Evolutionary conservation across 2,113 vertebrate species (phyloP).

Genomic region (Cephalopholis sonnerati): DNA sequence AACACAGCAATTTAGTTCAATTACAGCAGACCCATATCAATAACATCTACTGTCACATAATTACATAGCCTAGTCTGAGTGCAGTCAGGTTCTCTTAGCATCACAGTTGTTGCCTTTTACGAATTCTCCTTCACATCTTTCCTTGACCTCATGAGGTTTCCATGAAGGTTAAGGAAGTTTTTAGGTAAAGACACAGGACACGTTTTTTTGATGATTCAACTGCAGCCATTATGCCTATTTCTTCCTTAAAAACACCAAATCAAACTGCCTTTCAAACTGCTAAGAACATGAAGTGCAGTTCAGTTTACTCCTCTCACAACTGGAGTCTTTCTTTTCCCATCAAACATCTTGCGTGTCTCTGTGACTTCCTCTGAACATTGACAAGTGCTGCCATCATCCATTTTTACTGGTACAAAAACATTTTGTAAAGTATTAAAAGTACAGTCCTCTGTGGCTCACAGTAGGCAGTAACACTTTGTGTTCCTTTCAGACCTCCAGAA

Average conservation of each 20-base stretch:
- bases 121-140: no score
- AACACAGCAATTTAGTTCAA: no score
- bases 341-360: background rate
- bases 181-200: no score
- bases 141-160: no score
- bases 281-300: background rate
- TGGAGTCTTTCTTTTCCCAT: background rate
- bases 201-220: no score
- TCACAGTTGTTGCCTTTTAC: no score
- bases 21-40: no score
- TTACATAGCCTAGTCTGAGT: no score
- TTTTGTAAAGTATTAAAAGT: background rate
- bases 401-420: background rate
- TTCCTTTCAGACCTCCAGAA: background rate
- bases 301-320: background rate
- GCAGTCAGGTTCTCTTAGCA: no score
- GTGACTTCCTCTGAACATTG: background rate
- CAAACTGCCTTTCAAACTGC: background rate
- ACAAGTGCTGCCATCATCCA: background rate
- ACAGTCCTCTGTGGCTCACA: background rate
- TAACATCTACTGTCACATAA: no score
- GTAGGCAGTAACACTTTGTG: background rate
- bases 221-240: background rate
- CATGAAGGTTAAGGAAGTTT: no score
- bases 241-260: constrained; percentile 7